Evolutionary conservation across 64 coral and sea anemone genomes (phyloP), one percentile per base, ranked within the genome.

Genomic region (Stichodactyla helianthus): DNA sequence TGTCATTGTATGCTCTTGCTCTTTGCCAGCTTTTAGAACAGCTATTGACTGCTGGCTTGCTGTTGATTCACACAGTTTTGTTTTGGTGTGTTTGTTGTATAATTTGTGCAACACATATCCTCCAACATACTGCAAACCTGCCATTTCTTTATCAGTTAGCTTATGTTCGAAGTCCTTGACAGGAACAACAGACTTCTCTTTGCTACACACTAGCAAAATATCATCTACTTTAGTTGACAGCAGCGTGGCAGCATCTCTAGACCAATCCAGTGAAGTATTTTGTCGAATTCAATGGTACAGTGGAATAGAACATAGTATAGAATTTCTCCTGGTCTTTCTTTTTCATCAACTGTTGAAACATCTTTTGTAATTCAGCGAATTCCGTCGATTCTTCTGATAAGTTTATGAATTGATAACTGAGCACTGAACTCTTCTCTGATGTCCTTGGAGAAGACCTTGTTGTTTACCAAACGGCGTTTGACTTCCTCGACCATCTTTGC

Each of bases 21-120:
- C 84, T 82, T 92, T 92, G 52, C 86, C 84, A 92, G 85, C 90
- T 83, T 82, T 92, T 60, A 92, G 53, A 25, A 88, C 82, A 19
- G 90, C 90, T 74, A 87, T 92, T 82, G 90, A 78, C 78, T 88
- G 90, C 77, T 92, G 90, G 86, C 67, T 92, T 63, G 63, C 84
- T 60, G 84, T n/a, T 86, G 60, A 65, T 68, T 92, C 79, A 83
- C 51, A 59, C 52, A 83, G 64, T 25, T 83, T 71, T 19, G 55
- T 54, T 74, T 52, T 87, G 19, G 85, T 71, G 71, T 88, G 65
- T 22, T 88, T 88, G 57, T 92, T 92, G 90, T 78, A 44, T 44
- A 44, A 44, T 44, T 44, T 44, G 35, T 44, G 35, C 35, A 44
- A 3, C 35, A 44, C 35, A 44, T 44, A 44, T 44, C 35, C 35